Evolutionary conservation across 2,888 invertebrate genomes (phyloP), one percentile per base, ranked within the genome.

Genomic region (Tuberolachnus salignus): DNA sequence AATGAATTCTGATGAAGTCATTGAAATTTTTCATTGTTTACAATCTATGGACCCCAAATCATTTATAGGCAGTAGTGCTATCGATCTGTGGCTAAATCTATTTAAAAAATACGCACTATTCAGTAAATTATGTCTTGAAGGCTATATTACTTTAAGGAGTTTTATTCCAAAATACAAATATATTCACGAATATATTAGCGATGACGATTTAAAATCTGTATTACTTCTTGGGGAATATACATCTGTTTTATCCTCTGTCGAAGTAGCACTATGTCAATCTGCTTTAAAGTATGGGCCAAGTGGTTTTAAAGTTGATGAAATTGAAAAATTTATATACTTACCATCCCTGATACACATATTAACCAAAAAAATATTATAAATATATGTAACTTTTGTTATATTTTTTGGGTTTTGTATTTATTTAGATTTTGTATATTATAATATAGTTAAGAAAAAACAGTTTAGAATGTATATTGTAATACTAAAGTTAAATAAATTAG

Each of bases 21-120:
- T 61, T n/a, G 6, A 13, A 42, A 1, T 42, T 23, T 69, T 78
- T 61, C 10, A 21, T 34, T 78, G 78, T 78, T 59, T 78, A 51
- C 42, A 61, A 11, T 46, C 59, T 16, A 23, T 78, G 42, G 61
- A 23, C 51, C 21, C 14, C 42, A 78, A 26, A 11, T 49, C 49
- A 9, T 67, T 6, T 61, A 69, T 78, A 23, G 51, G 26, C n/a
- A 21, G 10, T 49, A 16, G 16, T 23, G 49, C n/a, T 1, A 13
- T 78, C 51, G 78, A 78, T 13, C 69, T 78, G 59, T 67, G 55
- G 67, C 3, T 69, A 9, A 42, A 0, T 0, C 21, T 69, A n/a
- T 69, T 59, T 51, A 51, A 59, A 11, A 8, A 51, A 2, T 51
- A 59, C 9, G 78, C 42, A 53, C 34, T 42, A 1, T 34, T 61